Base-by-base conservation (phyloP, 1,140 invertebrate species). In the Acyrthosiphon pisum region DNA sequence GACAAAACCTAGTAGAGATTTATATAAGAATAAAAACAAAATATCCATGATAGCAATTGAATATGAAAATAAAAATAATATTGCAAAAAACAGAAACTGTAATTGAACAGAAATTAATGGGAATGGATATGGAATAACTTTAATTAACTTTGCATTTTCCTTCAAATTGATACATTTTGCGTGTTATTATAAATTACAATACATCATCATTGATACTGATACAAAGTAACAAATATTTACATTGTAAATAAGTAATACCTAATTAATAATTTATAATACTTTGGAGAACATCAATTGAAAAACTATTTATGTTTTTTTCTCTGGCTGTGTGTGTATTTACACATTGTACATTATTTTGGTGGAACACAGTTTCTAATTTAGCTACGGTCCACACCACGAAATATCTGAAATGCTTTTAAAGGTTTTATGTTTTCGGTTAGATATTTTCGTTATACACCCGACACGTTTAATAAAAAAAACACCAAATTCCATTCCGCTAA, bases 1-100 rank as follows among this genome's bases (percentile, higher is more conserved):
- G 44, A 91, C 90, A 76, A 76, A 91, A 76, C 90, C 14, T 14
- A 53, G 35, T 18, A 46, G 2, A 76, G 56, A 26, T 76, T 76
- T 91, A 76, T 41, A 81, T 81, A 35, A 44, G 30, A 26, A 68
- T 76, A 91, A 46, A 91, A 48, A 48, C 41, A 76, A 76, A 76
- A 44, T n/a, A 91, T 41, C 41, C 6, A 18, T 76, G 30, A 76
- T 46, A 68, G 46, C 37, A 44, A 91, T 46, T 81, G 37, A 22
- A 81, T 76, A 41, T 56, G 4, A 56, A 89, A 89, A 89, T 26
- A 89, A 23, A 60, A 90, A 60, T 60, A 23, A 26, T 46, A 46
- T 91, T 46, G 6, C 20, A 68, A 11, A 44, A 90, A 44, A 46
- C 9, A 11, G 68, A 60, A 44, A 20, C 9, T 23, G 50, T 22